Evolutionary conservation across 2,797 vertebrate genomes (phyloP).

Genomic region (Dendrocincla fuliginosa): DNA sequence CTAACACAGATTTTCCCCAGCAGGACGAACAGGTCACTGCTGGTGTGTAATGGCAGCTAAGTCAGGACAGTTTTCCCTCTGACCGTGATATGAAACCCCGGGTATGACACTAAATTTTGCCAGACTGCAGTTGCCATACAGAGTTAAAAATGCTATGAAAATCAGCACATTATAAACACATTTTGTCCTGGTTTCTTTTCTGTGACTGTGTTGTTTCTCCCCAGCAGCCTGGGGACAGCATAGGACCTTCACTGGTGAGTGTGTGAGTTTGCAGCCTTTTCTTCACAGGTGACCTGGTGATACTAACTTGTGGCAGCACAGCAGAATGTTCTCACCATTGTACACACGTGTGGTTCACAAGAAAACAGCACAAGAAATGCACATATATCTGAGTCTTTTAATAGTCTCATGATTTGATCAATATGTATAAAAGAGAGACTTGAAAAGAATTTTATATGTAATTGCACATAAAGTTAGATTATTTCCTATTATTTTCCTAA

Average conservation of each 20-base stretch:
- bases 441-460: background rate
- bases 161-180: background rate
- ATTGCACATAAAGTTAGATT: background rate
- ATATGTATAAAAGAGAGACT: background rate
- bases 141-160: background rate
- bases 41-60: background rate
- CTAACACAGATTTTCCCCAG: background rate
- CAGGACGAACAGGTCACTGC: background rate
- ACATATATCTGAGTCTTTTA: background rate
- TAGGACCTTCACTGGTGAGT: background rate
- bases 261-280: background rate
- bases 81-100: background rate
- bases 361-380: background rate
- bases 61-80: background rate
- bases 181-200: background rate
- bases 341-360: fast-evolving
- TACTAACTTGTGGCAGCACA: background rate
- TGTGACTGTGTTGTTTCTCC: background rate
- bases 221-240: background rate
- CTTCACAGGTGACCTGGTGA: background rate
- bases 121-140: background rate
- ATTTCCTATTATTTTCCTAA: background rate
- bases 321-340: background rate
- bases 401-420: background rate
- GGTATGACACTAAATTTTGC: background rate